These are phyloP conservation scores for Oxygymnocypris stewartii DNA, from an alignment of 2,113 vertebrate genomes.

Conservation along the genomic window DNA sequence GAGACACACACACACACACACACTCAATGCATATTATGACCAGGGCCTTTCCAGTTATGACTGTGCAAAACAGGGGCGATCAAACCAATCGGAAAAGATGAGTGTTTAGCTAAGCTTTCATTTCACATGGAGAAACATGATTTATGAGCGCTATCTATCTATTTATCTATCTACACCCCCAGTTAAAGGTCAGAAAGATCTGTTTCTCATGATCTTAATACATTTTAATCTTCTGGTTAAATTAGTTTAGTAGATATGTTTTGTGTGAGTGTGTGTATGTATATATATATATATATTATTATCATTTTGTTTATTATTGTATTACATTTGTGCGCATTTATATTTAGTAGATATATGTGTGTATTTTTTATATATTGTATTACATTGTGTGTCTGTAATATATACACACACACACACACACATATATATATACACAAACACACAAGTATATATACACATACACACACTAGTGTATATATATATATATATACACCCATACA, in stretches of 20 bases:
- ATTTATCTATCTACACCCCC: neutral
- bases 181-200: neutral
- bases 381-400: too few species aligned
- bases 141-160: neutral
- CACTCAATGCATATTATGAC: conserved; percentile 23
- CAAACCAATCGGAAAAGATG: neutral
- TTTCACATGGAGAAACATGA: neutral
- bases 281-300: too few species aligned
- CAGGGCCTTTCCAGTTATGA: conserved; percentile 46
- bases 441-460: neutral
- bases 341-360: too few species aligned
- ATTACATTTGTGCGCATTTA: too few species aligned
- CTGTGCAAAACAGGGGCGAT: conserved; percentile 41
- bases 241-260: too few species aligned
- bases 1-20: conserved; percentile 3
- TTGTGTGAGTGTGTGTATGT: too few species aligned
- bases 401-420: too few species aligned
- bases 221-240: neutral
- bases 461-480: too few species aligned
- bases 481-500: too few species aligned
- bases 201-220: neutral
- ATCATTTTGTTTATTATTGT: too few species aligned
- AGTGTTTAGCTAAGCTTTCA: neutral
- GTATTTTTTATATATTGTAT: too few species aligned
- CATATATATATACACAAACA: neutral